Conservation (phyloP, 2,888 invertebrate genomes). For the Galerucella pusilla region DNA sequence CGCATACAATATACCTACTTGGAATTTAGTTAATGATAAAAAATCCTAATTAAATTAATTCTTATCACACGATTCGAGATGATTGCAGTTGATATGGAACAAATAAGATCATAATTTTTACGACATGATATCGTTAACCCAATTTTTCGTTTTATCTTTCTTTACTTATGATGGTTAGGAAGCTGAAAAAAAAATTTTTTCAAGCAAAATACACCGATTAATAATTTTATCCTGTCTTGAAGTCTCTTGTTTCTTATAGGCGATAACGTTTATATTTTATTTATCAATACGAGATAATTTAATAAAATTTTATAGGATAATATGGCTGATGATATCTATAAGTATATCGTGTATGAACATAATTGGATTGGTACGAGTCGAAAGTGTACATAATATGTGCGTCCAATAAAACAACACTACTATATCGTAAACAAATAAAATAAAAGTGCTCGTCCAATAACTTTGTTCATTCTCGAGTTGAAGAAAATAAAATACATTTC, state of each 20-base stretch:
- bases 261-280: conserved; percentile 10
- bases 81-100: neutral
- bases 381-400: conserved; percentile 20
- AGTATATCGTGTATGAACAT: conserved; percentile 22
- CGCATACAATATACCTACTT: no score
- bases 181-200: neutral
- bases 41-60: neutral
- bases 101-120: neutral
- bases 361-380: conserved; percentile 30
- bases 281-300: neutral
- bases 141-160: conserved; percentile 1
- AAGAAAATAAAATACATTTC: conserved; percentile 31
- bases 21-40: neutral
- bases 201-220: neutral
- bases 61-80: neutral
- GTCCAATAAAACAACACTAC: conserved; percentile 27
- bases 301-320: conserved; percentile 25
- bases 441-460: conserved; percentile 32
- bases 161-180: neutral
- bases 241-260: neutral
- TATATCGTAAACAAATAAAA: conserved; percentile 33
- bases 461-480: conserved; percentile 25
- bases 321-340: conserved; percentile 30
- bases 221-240: neutral
- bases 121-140: neutral